These are phyloP conservation scores for Machaerirhynchus nigripectus DNA, from an alignment of 2,113 vertebrate genomes.

Conservation along the genomic window DNA sequence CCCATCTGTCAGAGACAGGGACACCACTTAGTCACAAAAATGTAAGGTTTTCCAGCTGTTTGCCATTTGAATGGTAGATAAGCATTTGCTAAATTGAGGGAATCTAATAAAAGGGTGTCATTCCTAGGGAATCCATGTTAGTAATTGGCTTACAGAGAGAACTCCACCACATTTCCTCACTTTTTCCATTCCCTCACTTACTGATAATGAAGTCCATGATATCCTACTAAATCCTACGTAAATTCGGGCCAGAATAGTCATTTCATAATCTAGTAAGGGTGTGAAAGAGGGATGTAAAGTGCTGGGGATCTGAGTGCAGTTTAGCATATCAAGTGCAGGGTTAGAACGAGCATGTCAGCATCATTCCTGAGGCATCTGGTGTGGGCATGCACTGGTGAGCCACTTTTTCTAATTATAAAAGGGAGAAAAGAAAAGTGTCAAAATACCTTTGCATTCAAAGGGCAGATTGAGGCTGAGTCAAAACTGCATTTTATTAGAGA, in stretches of 20 bases:
- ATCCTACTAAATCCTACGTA: background rate
- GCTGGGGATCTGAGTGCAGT: background rate
- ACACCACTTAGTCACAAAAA: background rate
- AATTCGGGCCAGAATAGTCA: background rate
- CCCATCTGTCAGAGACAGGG: background rate
- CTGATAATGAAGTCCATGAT: background rate
- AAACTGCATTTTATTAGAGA: background rate
- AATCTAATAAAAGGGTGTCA: background rate
- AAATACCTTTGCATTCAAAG: background rate
- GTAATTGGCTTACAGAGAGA: background rate
- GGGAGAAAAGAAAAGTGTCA: background rate
- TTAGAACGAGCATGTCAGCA: background rate
- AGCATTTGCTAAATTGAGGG: background rate
- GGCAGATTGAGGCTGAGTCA: background rate
- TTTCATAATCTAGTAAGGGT: background rate
- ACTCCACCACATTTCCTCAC: background rate
- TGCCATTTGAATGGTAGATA: background rate
- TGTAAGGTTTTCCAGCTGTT: conserved; percentile 17
- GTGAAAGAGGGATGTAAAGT: background rate
- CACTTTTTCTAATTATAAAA: background rate
- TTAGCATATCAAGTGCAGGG: background rate
- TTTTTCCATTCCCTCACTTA: conserved; percentile 38
- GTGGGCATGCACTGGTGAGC: background rate
- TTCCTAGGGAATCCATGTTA: background rate
- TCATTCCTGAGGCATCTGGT: background rate